These are phyloP conservation scores for Punctoribates punctum DNA, from an alignment of 2,888 invertebrate species.

Conservation along the genomic window DNA sequence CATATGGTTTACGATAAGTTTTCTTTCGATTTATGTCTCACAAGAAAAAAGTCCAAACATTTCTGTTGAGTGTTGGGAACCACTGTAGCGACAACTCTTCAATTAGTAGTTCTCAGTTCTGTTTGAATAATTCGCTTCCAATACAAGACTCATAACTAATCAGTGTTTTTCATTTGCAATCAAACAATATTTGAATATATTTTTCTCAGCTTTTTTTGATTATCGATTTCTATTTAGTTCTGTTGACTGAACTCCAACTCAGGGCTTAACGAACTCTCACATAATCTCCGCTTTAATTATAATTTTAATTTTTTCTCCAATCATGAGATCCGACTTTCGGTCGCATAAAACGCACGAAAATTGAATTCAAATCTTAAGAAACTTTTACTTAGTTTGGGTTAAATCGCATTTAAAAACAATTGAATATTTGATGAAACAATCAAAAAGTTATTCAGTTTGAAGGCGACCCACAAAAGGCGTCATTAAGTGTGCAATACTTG, in stretches of 20 bases:
- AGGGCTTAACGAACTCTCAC: background rate
- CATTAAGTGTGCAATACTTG: constrained; percentile 1
- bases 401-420: background rate
- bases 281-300: background rate
- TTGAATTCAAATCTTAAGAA: background rate
- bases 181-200: background rate
- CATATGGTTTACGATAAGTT: background rate
- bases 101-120: background rate
- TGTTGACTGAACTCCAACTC: background rate
- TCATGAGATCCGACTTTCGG: background rate
- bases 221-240: background rate
- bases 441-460: background rate
- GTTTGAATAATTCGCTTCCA: background rate
- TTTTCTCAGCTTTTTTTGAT: background rate
- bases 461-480: constrained; percentile 5
- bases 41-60: too few species aligned
- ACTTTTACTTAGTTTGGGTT: background rate
- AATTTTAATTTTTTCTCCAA: background rate
- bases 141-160: background rate
- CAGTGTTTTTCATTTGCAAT: background rate
- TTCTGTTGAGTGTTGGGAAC: too few species aligned
- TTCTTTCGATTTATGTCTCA: too few species aligned
- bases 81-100: too few species aligned
- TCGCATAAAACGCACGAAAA: background rate
- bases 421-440: background rate